A percentile compares a stretch with the other conserved stretches of the same genome.
phyloP scores from a whole-genome alignment of 2,888 invertebrate genomes.

The Caenorhabditis imperialis region DNA sequence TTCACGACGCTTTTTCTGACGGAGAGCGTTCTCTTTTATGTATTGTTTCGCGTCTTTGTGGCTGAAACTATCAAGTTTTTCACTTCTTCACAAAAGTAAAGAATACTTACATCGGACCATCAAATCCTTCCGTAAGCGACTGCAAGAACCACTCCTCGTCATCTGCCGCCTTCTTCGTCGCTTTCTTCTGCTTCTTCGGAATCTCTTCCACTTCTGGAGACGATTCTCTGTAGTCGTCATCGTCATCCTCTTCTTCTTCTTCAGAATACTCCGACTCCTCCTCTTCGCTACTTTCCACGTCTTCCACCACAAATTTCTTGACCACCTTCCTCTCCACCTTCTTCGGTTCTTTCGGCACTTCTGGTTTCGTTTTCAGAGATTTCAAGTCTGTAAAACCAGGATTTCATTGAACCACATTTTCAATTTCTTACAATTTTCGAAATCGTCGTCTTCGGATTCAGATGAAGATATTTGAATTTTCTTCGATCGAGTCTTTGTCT shows the following conservation, averaged over 20 bases:
- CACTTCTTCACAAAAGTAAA: neutral
- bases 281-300: constrained; percentile 36
- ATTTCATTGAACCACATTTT: neutral
- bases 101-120: constrained; percentile 33
- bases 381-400: constrained; percentile 27
- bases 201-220: constrained; percentile 15
- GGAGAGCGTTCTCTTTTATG: constrained; percentile 30
- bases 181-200: constrained; percentile 4
- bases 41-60: constrained; percentile 34
- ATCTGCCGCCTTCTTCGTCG: constrained; percentile 21
- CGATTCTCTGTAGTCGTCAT: constrained; percentile 16
- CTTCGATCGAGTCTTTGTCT: constrained; percentile 9
- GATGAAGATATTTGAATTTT: constrained; percentile 25
- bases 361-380: too few species aligned
- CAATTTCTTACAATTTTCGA: constrained; percentile 45
- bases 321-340: constrained; percentile 14
- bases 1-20: constrained; percentile 37
- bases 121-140: constrained; percentile 46
- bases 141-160: constrained; percentile 58
- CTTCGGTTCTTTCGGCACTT: too few species aligned
- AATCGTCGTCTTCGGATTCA: constrained; percentile 29
- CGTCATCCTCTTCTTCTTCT: constrained; percentile 15
- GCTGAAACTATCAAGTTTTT: constrained; percentile 21
- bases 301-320: constrained; percentile 37
- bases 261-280: constrained; percentile 1